Base-by-base conservation (phyloP, 2,113 vertebrate genomes). In the Hipposideros armiger region DNA sequence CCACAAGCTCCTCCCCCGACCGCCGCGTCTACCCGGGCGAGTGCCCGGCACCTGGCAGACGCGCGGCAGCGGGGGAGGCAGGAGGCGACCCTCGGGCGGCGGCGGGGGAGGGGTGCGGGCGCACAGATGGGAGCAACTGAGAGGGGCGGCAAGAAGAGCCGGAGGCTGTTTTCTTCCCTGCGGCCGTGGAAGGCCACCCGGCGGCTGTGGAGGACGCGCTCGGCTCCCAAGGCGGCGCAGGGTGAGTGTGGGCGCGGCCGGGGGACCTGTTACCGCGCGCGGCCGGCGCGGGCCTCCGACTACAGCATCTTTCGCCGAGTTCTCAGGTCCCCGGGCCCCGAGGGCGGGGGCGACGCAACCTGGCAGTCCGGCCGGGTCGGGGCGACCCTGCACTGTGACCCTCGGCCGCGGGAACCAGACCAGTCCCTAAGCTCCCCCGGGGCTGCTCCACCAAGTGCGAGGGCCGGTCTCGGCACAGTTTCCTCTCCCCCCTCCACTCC, bases 61-160 rank as follows among this genome's bases (percentile, higher is more conserved):
- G 84, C 83, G 22, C 88, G 66, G 97, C 83, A 64, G 64, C 58
- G 4, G 70, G 11, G 90, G 74, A 42, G 5, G 77, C 66, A 9
- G 50, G 54, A 67, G 40, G 83, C 16, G 52, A 81, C 72, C 58
- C 56, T 69, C 32, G 19, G 67, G 89, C 81, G 56, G 87, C 40
- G 58, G 78, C n/a, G 87, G 67, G 95, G 92, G 80, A 77, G 87
- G 96, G 84, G 94, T 54, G 94, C 74, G 74, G 89, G 92, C 47
- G 96, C 94, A 96, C 96, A 26, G 88, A 96, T 97, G 97, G 96
- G 97, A 78, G 87, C 94, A 15, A 70, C 97, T 45, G 95, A 94
- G 92, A 42, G 88, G 45, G 74, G 94, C 62, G 84, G 87, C 87
- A 52, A 70, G 80, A 83, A 74, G 94, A 96, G 97, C 96, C 92